Conservation (phyloP, 2,888 invertebrate species). For the Ypsolopha scabrella region DNA sequence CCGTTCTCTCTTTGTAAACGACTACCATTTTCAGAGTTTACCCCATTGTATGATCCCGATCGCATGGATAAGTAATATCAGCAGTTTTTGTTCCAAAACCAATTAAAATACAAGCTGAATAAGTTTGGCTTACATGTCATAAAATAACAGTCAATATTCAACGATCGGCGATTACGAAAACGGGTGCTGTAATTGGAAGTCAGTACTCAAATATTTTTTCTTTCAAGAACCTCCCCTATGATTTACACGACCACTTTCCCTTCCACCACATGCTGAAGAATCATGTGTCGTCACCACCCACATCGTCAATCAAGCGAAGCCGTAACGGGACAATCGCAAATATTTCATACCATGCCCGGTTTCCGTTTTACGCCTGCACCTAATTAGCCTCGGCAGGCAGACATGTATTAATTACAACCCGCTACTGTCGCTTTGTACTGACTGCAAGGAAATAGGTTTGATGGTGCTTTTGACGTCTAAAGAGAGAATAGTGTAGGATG, state of each 20-base stretch:
- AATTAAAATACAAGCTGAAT: too few species aligned
- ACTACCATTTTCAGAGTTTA: too few species aligned
- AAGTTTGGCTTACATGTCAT: too few species aligned
- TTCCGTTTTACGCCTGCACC: conserved; percentile 49
- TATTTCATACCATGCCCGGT: conserved; percentile 54
- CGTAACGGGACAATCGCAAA: conserved; percentile 41
- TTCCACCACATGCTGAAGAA: background rate
- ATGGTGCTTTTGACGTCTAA: too few species aligned
- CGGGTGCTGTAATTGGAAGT: too few species aligned
- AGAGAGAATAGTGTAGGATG: too few species aligned
- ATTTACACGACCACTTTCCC: background rate
- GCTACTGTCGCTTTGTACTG: conserved; percentile 2
- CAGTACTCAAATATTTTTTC: background rate
- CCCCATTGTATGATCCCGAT: too few species aligned
- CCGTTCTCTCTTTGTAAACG: too few species aligned
- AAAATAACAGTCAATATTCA: too few species aligned
- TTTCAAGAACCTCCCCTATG: conserved; percentile 4
- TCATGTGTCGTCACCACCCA: conserved; percentile 4
- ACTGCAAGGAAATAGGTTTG: background rate
- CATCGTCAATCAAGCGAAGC: conserved; percentile 14
- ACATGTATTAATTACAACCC: conserved; percentile 56
- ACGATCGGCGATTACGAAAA: too few species aligned
- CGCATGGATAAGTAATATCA: too few species aligned
- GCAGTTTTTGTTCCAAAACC: too few species aligned
- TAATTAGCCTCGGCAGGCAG: conserved; percentile 56